Evolutionary conservation across 2,888 invertebrate species (phyloP).

Genomic region (Leptinotarsa tumamoca): DNA sequence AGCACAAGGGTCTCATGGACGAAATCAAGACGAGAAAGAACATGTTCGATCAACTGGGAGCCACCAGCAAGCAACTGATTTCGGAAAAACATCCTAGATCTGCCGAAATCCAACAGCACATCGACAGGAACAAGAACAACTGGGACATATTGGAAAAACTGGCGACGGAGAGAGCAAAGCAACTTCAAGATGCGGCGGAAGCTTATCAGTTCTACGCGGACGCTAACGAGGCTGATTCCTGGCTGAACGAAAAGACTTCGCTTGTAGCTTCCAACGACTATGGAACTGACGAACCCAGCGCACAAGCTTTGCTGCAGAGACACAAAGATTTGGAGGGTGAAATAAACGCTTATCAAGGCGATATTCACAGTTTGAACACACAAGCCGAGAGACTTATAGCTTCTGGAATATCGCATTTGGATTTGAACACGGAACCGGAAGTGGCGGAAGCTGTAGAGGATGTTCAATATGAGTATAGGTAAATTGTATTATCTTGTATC

Average conservation of each 20-base stretch:
- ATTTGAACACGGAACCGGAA: conserved; percentile 76
- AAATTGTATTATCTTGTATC: conserved; percentile 26
- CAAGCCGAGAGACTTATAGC: conserved; percentile 83
- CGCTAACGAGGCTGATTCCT: conserved; percentile 97
- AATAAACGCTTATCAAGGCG: conserved; percentile 87
- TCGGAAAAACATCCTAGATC: conserved; percentile 87
- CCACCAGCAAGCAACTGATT: conserved; percentile 72
- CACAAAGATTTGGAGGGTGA: conserved; percentile 91
- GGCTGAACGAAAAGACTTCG: conserved; percentile 96
- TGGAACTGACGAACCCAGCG: conserved; percentile 91
- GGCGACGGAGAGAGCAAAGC: conserved; percentile 78
- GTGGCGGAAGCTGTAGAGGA: conserved; percentile 74
- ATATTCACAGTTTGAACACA: conserved; percentile 81
- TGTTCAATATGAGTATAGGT: conserved; percentile 68
- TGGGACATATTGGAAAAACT: conserved; percentile 92
- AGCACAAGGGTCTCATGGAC: conserved; percentile 89
- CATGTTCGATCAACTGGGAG: conserved; percentile 80
- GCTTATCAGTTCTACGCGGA: conserved; percentile 98
- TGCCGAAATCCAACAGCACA: conserved; percentile 83
- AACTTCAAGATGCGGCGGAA: conserved; percentile 88
- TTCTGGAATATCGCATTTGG: conserved; percentile 79
- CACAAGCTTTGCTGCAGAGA: conserved; percentile 87
- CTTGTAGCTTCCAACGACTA: conserved; percentile 90
- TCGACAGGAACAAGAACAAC: conserved; percentile 82
- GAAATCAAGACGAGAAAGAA: conserved; percentile 86